These are phyloP conservation scores for Sander lucioperca DNA, from an alignment of 2,113 vertebrate species.

Conservation along the genomic window DNA sequence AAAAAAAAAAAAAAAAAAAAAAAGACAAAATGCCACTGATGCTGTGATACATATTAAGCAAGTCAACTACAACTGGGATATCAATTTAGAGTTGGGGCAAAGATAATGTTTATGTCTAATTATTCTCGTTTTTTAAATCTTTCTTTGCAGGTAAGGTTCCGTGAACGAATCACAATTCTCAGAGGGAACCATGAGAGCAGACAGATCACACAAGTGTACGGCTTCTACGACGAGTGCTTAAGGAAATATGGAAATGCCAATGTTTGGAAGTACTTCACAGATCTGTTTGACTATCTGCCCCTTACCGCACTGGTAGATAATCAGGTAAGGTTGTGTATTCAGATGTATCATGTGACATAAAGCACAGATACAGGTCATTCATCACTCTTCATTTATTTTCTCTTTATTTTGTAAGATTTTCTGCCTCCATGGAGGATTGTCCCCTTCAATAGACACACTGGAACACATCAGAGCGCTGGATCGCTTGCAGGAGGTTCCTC, in stretches of 20 bases:
- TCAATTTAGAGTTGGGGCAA: not conserved
- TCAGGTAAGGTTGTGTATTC: constrained; percentile 86
- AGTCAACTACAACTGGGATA: not conserved
- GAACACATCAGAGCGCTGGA: constrained; percentile 98
- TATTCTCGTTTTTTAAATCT: not conserved
- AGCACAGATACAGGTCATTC: not conserved
- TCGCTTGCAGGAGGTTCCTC: constrained; percentile 98
- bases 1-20: constrained; percentile 1
- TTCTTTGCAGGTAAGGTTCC: constrained; percentile 90
- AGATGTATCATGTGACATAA: too few species aligned
- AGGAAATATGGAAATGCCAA: constrained; percentile 98
- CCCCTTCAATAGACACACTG: constrained; percentile 98
- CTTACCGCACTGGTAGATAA: constrained; percentile 97
- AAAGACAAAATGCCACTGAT: not conserved
- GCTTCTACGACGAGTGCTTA: constrained; percentile 90
- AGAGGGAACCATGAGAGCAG: constrained; percentile 96
- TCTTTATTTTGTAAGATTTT: constrained; percentile 87
- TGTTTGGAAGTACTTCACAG: constrained; percentile 98
- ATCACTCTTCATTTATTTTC: not conserved
- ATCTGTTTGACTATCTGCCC: constrained; percentile 89
- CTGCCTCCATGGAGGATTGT: constrained; percentile 97
- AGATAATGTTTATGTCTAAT: not conserved
- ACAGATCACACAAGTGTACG: constrained; percentile 86
- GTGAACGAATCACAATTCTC: constrained; percentile 96
- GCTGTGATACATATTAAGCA: not conserved